Evolutionary conservation across 2,888 invertebrate species (phyloP).

Genomic region (Cyclophora albipunctata): DNA sequence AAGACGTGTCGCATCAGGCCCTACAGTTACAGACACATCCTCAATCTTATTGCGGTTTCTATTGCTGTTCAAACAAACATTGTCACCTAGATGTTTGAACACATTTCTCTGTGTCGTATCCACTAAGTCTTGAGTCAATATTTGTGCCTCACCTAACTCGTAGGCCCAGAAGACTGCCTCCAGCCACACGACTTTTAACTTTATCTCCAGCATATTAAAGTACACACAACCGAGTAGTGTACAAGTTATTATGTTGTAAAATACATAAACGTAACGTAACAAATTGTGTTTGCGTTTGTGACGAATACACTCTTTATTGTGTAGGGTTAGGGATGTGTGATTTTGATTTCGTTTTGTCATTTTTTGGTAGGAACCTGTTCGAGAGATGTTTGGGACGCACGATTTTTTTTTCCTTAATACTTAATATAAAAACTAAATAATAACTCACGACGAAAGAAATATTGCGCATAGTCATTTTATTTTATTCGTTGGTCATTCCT

Average conservation of each 20-base stretch:
- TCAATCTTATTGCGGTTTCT: slow-evolving; percentile 46
- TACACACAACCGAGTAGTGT: neutral
- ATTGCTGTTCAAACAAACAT: slow-evolving; percentile 60
- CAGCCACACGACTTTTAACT: slow-evolving; percentile 4
- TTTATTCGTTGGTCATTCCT: no score
- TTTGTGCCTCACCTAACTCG: slow-evolving; percentile 27
- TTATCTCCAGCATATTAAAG: neutral
- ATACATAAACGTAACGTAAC: slow-evolving; percentile 26
- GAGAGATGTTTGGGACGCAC: slow-evolving; percentile 5
- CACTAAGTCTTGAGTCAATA: slow-evolving; percentile 63
- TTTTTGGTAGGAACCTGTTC: slow-evolving; percentile 5
- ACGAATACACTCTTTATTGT: slow-evolving; percentile 34
- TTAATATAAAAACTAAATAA: no score
- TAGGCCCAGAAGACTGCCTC: neutral
- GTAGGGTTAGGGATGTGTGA: slow-evolving; percentile 27
- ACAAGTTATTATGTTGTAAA: slow-evolving; percentile 10
- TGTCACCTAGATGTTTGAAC: slow-evolving; percentile 59
- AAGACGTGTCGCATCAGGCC: no score
- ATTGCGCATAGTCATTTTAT: no score
- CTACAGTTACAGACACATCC: slow-evolving; percentile 7
- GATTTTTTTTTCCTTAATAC: no score
- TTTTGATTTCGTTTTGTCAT: slow-evolving; percentile 3
- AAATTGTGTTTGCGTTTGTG: slow-evolving; percentile 36
- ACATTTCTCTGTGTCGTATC: slow-evolving; percentile 59
- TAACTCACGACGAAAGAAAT: no score